These are phyloP conservation scores for Halcyon badia DNA, from an alignment of 2,797 vertebrate species.

Conservation along the genomic window DNA sequence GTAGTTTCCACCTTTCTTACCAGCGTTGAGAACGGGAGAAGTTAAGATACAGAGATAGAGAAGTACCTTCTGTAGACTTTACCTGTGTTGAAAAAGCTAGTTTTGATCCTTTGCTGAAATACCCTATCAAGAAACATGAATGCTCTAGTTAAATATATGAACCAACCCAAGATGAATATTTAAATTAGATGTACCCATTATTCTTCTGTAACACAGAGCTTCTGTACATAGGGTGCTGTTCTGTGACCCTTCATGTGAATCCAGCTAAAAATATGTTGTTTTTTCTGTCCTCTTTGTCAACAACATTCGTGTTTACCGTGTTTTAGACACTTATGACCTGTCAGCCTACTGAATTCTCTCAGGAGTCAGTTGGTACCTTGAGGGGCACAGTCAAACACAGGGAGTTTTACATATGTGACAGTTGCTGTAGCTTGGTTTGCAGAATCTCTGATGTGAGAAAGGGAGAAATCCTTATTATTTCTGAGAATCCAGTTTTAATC, in stretches of 20 bases:
- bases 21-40: background rate
- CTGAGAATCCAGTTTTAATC: background rate
- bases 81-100: background rate
- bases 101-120: background rate
- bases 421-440: background rate
- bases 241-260: background rate
- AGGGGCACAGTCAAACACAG: background rate
- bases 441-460: background rate
- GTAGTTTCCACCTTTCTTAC: background rate
- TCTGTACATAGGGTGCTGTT: background rate
- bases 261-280: background rate
- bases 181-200: background rate
- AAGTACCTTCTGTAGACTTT: background rate
- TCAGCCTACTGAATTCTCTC: background rate
- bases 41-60: background rate
- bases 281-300: background rate
- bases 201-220: background rate
- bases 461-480: background rate
- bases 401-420: accelerated
- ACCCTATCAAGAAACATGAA: accelerated
- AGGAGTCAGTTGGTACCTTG: background rate
- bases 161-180: background rate
- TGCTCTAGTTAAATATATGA: background rate
- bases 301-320: accelerated
- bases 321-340: background rate